phyloP scores from a whole-genome alignment of 2,113 vertebrate species.

The Grallaria varia region DNA sequence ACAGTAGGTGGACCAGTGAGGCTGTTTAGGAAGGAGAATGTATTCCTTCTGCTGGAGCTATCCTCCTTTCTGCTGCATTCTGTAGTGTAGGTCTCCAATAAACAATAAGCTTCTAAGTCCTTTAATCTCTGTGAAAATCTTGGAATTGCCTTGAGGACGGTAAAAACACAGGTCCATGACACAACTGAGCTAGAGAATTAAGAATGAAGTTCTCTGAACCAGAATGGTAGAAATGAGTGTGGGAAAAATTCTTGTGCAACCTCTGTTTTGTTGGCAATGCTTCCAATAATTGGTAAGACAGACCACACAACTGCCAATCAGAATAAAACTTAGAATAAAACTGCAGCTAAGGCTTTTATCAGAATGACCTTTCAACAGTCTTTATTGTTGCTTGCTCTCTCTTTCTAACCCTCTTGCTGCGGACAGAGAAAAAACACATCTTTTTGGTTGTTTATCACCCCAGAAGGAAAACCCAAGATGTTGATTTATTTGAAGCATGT shows the following conservation, averaged over 20 bases:
- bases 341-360: neutral
- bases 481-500: slow-evolving; percentile 15
- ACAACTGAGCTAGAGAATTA: neutral
- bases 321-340: neutral
- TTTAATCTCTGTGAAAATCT: slow-evolving; percentile 46
- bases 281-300: neutral
- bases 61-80: neutral
- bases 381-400: neutral
- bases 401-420: neutral
- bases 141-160: neutral
- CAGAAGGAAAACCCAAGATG: neutral
- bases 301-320: neutral
- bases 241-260: neutral
- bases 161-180: neutral
- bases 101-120: neutral
- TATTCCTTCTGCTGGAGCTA: slow-evolving; percentile 11
- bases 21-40: slow-evolving; percentile 17
- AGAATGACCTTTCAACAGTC: neutral
- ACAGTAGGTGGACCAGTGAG: slow-evolving; percentile 39
- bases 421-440: neutral
- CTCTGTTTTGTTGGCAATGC: neutral
- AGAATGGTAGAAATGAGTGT: neutral
- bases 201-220: neutral
- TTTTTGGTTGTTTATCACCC: neutral
- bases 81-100: neutral